Percentiles rank a stretch among this genome's conserved stretches.
Evolutionary conservation across 2,888 invertebrate genomes (phyloP).

Genomic region (Lithodes maja): DNA sequence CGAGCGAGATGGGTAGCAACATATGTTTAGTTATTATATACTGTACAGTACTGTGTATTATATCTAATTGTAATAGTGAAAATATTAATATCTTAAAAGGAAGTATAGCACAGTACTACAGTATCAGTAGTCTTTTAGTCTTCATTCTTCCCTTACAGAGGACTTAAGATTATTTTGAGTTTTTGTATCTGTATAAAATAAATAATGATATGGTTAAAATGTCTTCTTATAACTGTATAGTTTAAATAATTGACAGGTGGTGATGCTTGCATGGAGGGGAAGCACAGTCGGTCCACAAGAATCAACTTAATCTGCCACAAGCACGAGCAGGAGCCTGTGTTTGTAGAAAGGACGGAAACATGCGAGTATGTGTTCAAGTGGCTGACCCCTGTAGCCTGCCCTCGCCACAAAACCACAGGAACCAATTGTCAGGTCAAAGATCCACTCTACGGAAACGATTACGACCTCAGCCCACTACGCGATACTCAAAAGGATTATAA

Average conservation of each 20-base stretch:
- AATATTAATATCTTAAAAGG: too few relatives aligned
- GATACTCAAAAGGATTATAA: conserved; percentile 55
- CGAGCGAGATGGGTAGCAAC: too few relatives aligned
- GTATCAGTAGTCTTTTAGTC: background rate
- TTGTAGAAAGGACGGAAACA: conserved; percentile 52
- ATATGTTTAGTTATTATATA: too few relatives aligned
- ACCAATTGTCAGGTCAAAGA: conserved; percentile 54
- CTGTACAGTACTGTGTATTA: too few relatives aligned
- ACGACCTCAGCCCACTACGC: conserved; percentile 63
- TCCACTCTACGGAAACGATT: conserved; percentile 62
- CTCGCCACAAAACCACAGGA: conserved; percentile 50
- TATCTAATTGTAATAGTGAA: too few relatives aligned
- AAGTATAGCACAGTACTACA: too few relatives aligned
- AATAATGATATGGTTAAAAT: background rate
- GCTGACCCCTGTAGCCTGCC: conserved; percentile 67
- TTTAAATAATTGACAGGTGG: conserved; percentile 57
- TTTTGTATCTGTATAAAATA: background rate
- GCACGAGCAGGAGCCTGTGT: conserved; percentile 50
- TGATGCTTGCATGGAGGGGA: conserved; percentile 59
- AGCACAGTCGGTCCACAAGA: conserved; percentile 63
- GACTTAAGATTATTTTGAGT: background rate
- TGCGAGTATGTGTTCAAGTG: conserved; percentile 66
- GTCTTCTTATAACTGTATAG: too few relatives aligned
- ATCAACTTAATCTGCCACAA: conserved; percentile 60
- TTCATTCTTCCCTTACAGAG: background rate